Evolutionary conservation across 1,140 invertebrate genomes (phyloP).

Genomic region (Aleiodes sp.): DNA sequence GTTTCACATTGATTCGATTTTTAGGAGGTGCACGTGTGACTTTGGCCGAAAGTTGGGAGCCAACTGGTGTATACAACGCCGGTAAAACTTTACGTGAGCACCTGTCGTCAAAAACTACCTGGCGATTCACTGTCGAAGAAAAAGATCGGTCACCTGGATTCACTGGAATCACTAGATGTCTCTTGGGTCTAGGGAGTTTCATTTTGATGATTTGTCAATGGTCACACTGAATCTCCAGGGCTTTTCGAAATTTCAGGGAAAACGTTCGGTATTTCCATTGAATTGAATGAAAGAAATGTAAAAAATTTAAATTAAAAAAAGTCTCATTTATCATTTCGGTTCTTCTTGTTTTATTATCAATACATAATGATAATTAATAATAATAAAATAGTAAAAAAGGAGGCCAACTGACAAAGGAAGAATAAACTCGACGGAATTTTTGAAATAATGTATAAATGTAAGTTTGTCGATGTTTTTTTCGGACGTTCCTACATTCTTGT

Average conservation of each 20-base stretch:
- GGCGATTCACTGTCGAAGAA: neutral
- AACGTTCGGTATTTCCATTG: too few relatives aligned
- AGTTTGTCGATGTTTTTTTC: neutral
- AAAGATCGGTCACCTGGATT: neutral
- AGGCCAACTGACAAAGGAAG: conserved; percentile 7
- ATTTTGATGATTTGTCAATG: too few relatives aligned
- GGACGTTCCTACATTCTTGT: neutral
- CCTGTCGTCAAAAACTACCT: conserved; percentile 5
- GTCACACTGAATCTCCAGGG: too few relatives aligned
- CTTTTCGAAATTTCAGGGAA: too few relatives aligned
- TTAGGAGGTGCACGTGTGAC: neutral
- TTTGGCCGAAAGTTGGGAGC: neutral
- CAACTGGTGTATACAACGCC: neutral
- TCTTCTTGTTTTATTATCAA: conserved; percentile 11
- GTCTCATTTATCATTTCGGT: neutral
- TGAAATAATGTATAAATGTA: conserved; percentile 5
- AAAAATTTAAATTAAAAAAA: too few relatives aligned
- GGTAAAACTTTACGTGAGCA: neutral
- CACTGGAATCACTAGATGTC: neutral
- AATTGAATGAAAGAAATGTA: too few relatives aligned
- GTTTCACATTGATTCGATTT: neutral
- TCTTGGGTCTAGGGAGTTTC: neutral
- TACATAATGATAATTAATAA: conserved; percentile 12
- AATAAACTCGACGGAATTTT: conserved; percentile 4
- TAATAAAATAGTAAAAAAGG: conserved; percentile 21